Percentiles rank a stretch among this genome's conserved stretches.
Conservation (phyloP, 2,113 vertebrate species). For the Cynocephalus volans region DNA sequence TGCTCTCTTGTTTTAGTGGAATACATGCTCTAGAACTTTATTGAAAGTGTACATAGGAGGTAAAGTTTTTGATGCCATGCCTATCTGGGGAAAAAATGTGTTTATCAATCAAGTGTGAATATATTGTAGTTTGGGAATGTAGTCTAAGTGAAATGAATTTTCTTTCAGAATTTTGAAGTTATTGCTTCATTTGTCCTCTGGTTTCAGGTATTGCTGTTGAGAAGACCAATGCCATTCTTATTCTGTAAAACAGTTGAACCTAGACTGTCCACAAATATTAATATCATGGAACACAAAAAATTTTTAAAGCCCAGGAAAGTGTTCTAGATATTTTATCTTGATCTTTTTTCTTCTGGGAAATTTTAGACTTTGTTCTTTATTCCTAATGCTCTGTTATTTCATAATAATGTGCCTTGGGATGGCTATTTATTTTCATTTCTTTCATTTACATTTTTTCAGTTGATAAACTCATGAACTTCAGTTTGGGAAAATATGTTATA, state of each 20-base stretch:
- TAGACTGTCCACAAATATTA: background rate
- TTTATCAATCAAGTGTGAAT: background rate
- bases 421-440: background rate
- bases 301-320: background rate
- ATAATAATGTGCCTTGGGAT: background rate
- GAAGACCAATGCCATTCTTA: background rate
- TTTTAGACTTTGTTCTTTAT: background rate
- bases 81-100: background rate
- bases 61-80: background rate
- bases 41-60: background rate
- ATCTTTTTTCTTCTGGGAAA: conserved; percentile 31
- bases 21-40: background rate
- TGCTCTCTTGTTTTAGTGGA: background rate
- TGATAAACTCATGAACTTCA: background rate
- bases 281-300: background rate
- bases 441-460: background rate
- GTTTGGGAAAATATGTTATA: background rate
- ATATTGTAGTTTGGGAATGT: background rate
- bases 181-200: background rate
- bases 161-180: conserved; percentile 20
- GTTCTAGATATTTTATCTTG: conserved; percentile 8
- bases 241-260: background rate
- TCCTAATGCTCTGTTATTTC: background rate
- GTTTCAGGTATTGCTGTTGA: background rate
- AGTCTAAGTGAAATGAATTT: background rate